These are phyloP conservation scores for Mus musculus DNA, from an alignment of 2,113 vertebrate species.

Conservation along the genomic window GRCm39 chr5:52034501-52035000, in stretches of 20 bases:
- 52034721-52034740: not conserved
- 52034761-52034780: not conserved
- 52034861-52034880: not conserved
- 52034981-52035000: constrained; percentile 21
- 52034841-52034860: not conserved
- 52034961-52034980: not conserved
- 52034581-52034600: constrained; percentile 79
- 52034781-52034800: not conserved
- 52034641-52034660: constrained; percentile 2
- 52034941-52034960: constrained; percentile 28
- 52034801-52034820: not conserved
- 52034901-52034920: not conserved
- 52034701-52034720: not conserved
- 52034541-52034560: constrained; percentile 70
- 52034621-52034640: constrained; percentile 71
- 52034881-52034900: accelerated
- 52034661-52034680: constrained; percentile 65
- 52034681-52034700: not conserved
- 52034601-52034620: constrained; percentile 61
- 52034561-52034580: constrained; percentile 60
- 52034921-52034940: not conserved
- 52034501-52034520: constrained; percentile 71
- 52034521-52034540: constrained; percentile 76
- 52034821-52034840: not conserved
- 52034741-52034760: not conserved